Conservation (phyloP, 2,888 invertebrate genomes). For the Cylindroiulus punctatus region DNA sequence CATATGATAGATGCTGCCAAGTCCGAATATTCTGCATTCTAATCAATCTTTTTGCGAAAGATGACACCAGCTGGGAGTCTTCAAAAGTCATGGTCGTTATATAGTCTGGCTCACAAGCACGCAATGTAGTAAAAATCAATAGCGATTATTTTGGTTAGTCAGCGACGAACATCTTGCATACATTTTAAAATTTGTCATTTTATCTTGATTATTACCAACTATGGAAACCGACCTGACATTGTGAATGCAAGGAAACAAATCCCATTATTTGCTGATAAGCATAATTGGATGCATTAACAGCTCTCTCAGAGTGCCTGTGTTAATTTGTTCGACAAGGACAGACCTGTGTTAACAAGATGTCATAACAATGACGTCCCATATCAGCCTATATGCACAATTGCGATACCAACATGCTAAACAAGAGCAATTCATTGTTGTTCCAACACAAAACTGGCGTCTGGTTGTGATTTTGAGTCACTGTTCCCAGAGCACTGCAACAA, state of each 20-base stretch:
- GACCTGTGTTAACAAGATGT: neutral
- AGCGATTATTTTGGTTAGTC: neutral
- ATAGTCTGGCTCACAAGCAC: neutral
- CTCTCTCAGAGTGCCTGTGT: neutral
- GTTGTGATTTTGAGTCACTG: no score
- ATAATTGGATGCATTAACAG: neutral
- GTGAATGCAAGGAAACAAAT: no score
- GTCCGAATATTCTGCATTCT: no score
- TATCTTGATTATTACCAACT: neutral
- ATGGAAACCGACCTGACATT: no score
- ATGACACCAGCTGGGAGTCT: no score
- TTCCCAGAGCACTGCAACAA: no score
- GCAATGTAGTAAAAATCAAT: neutral
- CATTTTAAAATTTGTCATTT: neutral
- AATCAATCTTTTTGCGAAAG: no score
- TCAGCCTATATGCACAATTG: neutral
- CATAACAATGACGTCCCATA: no score
- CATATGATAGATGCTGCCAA: no score
- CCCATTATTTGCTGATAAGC: no score
- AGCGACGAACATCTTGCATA: neutral
- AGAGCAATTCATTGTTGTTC: neutral
- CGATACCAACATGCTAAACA: neutral
- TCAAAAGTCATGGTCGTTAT: no score
- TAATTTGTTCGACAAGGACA: neutral
- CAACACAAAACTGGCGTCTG: neutral